Evolutionary conservation across 2,797 vertebrate genomes (phyloP).

Genomic region (Rhinella marina): DNA sequence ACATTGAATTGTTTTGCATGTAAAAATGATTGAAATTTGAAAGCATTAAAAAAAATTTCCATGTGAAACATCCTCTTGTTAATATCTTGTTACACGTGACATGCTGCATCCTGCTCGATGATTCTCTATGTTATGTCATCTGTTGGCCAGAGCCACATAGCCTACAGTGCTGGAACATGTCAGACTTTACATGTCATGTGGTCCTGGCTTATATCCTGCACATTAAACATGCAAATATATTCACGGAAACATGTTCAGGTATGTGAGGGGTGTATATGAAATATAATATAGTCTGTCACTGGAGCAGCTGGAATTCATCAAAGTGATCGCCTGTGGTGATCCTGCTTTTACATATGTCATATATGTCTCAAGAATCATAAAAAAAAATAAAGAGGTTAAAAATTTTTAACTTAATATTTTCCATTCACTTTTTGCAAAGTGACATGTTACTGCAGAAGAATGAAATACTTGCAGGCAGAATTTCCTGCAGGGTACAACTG

Average conservation of each 20-base stretch:
- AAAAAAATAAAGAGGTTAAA: neutral
- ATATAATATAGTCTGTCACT: neutral
- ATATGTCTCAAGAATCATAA: neutral
- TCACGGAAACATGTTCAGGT: neutral
- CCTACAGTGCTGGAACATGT: neutral
- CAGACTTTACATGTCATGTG: neutral
- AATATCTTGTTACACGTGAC: neutral
- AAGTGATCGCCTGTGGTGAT: neutral
- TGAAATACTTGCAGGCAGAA: neutral
- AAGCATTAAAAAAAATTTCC: too few relatives aligned
- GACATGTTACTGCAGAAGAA: too few relatives aligned
- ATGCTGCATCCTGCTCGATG: neutral
- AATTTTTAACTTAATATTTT: neutral
- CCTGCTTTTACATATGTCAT: neutral
- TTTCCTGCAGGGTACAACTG: neutral
- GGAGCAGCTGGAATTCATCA: neutral
- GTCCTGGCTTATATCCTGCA: neutral
- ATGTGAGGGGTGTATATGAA: neutral
- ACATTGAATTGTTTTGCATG: too few relatives aligned
- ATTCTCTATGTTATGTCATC: neutral
- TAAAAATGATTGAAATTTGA: too few relatives aligned
- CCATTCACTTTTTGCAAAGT: neutral
- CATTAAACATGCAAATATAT: neutral
- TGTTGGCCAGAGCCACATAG: neutral
- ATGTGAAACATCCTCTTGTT: too few relatives aligned